Conservation (phyloP, 2,888 invertebrate species). For the Eupithecia insigniata region DNA sequence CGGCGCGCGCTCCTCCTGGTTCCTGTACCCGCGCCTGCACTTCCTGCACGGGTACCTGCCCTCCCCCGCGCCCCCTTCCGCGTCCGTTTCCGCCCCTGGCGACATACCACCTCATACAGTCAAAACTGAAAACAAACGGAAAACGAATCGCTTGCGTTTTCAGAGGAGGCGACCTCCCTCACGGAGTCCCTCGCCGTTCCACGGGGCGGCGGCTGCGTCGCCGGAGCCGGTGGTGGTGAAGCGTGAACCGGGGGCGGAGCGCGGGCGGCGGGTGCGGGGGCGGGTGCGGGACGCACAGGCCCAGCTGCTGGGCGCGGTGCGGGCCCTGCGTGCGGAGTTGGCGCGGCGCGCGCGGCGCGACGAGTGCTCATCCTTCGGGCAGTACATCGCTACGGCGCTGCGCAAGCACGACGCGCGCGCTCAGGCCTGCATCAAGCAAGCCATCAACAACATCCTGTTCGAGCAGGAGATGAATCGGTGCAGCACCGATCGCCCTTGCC, state of each 20-base stretch:
- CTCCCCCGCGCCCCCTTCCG: neutral
- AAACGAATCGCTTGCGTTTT: neutral
- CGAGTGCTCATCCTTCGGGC: conserved; percentile 77
- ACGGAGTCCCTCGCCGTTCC: conserved; percentile 39
- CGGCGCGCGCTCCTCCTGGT: conserved; percentile 69
- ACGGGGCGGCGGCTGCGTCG: conserved; percentile 39
- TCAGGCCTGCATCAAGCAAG: conserved; percentile 77
- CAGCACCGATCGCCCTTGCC: conserved; percentile 1
- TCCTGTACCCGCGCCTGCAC: conserved; percentile 66
- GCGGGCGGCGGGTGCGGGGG: conserved; percentile 27
- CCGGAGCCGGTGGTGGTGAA: conserved; percentile 25
- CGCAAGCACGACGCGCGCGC: conserved; percentile 70
- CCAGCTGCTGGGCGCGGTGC: conserved; percentile 44
- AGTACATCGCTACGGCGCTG: conserved; percentile 74
- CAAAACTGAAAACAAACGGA: neutral
- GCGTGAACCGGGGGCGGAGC: conserved; percentile 21
- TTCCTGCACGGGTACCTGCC: conserved; percentile 65
- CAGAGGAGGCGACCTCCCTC: neutral
- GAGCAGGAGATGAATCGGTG: conserved; percentile 81
- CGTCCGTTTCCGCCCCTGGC: neutral
- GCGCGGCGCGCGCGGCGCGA: conserved; percentile 66
- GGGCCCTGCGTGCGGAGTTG: conserved; percentile 57
- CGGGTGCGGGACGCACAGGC: neutral
- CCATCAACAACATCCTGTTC: conserved; percentile 77
- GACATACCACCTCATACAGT: neutral